Conservation (phyloP, 30 jellyfish, hydroid and myxozoan species). For the Turritopsis rubra region DNA sequence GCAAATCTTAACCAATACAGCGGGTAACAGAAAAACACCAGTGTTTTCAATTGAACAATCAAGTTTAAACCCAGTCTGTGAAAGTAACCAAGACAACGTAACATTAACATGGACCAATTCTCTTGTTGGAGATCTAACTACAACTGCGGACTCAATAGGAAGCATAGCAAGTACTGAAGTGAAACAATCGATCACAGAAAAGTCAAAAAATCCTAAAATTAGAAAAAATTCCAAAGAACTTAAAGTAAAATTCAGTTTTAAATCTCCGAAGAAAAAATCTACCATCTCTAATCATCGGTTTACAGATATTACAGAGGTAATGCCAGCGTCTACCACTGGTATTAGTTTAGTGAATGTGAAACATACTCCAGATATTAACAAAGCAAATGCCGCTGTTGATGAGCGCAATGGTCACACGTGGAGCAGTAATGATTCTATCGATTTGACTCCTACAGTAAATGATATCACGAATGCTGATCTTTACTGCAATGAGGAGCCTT, state of each 20-base stretch:
- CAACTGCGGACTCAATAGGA: not conserved
- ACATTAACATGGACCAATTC: not conserved
- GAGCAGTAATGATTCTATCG: too few relatives aligned
- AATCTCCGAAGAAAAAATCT: slow-evolving; percentile 14
- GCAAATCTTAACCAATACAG: not conserved
- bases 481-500: not conserved
- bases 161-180: not conserved
- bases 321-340: too few relatives aligned
- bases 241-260: slow-evolving; percentile 20
- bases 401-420: too few relatives aligned
- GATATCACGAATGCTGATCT: not conserved
- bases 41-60: not conserved
- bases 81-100: not conserved
- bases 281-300: not conserved
- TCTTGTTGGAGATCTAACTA: not conserved
- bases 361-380: not conserved
- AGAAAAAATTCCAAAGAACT: not conserved
- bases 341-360: too few relatives aligned
- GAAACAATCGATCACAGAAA: not conserved
- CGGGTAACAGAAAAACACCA: not conserved
- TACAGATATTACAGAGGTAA: too few relatives aligned
- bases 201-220: not conserved
- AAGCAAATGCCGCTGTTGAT: not conserved
- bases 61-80: not conserved
- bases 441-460: not conserved